Percentiles rank a stretch among this genome's conserved stretches.
phyloP scores from a whole-genome alignment of 2,113 vertebrate genomes.

The Cygnus buccinator region DNA sequence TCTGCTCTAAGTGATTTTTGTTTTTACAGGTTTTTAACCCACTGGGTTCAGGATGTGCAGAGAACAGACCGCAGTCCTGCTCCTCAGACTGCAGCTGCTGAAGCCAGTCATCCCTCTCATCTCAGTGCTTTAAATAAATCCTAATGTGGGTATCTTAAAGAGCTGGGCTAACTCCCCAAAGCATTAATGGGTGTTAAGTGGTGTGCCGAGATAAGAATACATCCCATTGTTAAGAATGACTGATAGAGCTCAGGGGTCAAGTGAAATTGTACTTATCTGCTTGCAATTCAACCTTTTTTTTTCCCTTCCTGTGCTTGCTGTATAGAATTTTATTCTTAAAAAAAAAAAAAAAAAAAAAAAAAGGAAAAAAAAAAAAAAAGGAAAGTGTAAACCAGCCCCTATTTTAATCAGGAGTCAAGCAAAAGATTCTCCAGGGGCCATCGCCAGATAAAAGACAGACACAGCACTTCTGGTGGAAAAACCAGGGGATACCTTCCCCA shows the following conservation, averaged over 20 bases:
- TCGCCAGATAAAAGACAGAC: slow-evolving; percentile 34
- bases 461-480: slow-evolving; percentile 10
- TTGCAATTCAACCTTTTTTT: slow-evolving; percentile 31
- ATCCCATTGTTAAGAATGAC: slow-evolving; percentile 65
- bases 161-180: slow-evolving; percentile 53
- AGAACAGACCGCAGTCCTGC: slow-evolving; percentile 28
- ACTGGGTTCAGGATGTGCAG: slow-evolving; percentile 4
- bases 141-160: slow-evolving; percentile 64
- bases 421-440: not conserved
- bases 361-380: not conserved
- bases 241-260: slow-evolving; percentile 57
- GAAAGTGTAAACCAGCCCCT: slow-evolving; percentile 29
- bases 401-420: not conserved
- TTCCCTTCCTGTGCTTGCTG: slow-evolving; percentile 50
- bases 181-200: slow-evolving; percentile 75
- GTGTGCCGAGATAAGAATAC: slow-evolving; percentile 63
- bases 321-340: slow-evolving; percentile 32
- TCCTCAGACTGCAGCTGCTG: slow-evolving; percentile 15
- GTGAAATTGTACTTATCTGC: slow-evolving; percentile 67
- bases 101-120: slow-evolving; percentile 42
- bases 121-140: slow-evolving; percentile 67
- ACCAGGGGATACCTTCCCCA: not conserved
- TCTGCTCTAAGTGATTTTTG: not conserved
- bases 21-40: slow-evolving; percentile 8
- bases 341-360: no score